phyloP scores from a whole-genome alignment of 1,140 invertebrate species.

The Drosophila lacteicornis region DNA sequence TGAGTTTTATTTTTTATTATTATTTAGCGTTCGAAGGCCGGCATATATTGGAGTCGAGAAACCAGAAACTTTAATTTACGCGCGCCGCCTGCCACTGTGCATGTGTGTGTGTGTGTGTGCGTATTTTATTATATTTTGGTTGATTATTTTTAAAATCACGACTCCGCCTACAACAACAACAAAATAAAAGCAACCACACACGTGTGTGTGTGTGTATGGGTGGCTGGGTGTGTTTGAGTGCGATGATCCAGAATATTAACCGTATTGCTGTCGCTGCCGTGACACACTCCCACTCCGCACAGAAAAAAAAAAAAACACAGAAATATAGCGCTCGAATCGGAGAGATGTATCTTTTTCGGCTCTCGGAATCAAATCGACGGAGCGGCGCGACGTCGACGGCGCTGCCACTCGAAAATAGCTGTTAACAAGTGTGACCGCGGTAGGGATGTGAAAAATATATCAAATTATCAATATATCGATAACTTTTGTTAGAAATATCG shows the following conservation, averaged over 20 bases:
- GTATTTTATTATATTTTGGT: slow-evolving; percentile 12
- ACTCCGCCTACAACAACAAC: slow-evolving; percentile 20
- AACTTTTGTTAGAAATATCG: background rate
- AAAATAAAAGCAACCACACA: slow-evolving; percentile 8
- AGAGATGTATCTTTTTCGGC: slow-evolving; percentile 4
- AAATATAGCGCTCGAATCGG: background rate
- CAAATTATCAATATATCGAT: background rate
- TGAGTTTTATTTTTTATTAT: slow-evolving; percentile 7
- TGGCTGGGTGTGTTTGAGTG: background rate
- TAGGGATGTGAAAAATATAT: background rate
- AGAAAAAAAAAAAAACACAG: slow-evolving; percentile 11
- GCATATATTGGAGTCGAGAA: slow-evolving; percentile 17
- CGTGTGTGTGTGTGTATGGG: background rate
- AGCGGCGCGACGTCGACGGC: background rate
- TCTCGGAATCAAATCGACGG: background rate
- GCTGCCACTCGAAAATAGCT: background rate
- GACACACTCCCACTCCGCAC: slow-evolving; percentile 23
- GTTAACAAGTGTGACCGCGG: background rate
- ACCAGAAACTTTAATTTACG: slow-evolving; percentile 31
- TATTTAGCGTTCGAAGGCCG: slow-evolving; percentile 16
- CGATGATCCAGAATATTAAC: slow-evolving; percentile 23
- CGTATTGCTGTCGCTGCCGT: slow-evolving; percentile 1
- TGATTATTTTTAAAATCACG: slow-evolving; percentile 34
- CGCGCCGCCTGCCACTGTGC: slow-evolving; percentile 5
- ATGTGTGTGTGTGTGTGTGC: background rate